Conservation (phyloP, 2,888 invertebrate species). For the Lasioglossum pauxillum region DNA sequence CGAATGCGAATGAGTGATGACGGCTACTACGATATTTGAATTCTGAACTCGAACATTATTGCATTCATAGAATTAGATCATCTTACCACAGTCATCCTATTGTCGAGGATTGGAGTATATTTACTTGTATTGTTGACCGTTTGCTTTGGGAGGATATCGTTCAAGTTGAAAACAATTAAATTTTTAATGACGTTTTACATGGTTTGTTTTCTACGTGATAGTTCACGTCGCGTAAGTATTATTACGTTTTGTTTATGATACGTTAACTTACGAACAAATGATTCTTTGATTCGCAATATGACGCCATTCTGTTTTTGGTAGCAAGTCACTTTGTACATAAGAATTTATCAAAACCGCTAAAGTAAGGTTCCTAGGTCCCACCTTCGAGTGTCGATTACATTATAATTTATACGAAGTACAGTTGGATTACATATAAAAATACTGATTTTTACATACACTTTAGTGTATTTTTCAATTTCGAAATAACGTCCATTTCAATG, state of each 20-base stretch:
- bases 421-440: slow-evolving; percentile 57
- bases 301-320: not conserved
- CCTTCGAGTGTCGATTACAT: slow-evolving; percentile 27
- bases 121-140: slow-evolving; percentile 30
- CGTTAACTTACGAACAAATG: slow-evolving; percentile 14
- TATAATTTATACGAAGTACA: slow-evolving; percentile 41
- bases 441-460: slow-evolving; percentile 35
- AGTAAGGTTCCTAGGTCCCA: slow-evolving; percentile 13
- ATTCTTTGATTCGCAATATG: not conserved
- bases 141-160: slow-evolving; percentile 26
- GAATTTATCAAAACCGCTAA: slow-evolving; percentile 21
- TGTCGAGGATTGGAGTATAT: slow-evolving; percentile 28
- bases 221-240: slow-evolving; percentile 39
- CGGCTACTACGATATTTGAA: slow-evolving; percentile 38
- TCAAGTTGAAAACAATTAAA: slow-evolving; percentile 38
- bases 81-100: slow-evolving; percentile 53
- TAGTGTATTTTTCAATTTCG: slow-evolving; percentile 18
- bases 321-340: not conserved
- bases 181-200: slow-evolving; percentile 40
- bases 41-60: slow-evolving; percentile 40
- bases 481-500: slow-evolving; percentile 19
- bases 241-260: slow-evolving; percentile 54
- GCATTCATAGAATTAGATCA: slow-evolving; percentile 41
- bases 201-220: slow-evolving; percentile 28
- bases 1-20: slow-evolving; percentile 20